Evolutionary conservation across 2,113 vertebrate species (phyloP).

Genomic region (Saimiri boliviensis): DNA sequence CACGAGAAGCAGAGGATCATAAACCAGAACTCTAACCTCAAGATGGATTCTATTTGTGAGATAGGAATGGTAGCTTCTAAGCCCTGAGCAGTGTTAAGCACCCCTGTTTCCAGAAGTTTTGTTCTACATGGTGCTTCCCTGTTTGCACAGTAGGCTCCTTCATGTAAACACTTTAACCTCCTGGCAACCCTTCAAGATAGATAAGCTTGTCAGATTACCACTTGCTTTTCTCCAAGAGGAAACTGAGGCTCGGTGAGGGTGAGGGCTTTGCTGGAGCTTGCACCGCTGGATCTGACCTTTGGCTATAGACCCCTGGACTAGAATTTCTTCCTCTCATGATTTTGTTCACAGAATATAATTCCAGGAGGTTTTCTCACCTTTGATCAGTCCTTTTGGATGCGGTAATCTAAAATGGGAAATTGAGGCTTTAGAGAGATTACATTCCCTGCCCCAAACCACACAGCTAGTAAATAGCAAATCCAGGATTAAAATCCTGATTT

Average conservation of each 20-base stretch:
- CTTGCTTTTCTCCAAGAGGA: neutral
- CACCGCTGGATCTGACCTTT: neutral
- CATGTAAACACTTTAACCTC: neutral
- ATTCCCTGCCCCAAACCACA: neutral
- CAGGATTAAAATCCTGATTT: neutral
- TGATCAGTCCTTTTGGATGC: slow-evolving; percentile 6
- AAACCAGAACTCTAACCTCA: slow-evolving; percentile 61
- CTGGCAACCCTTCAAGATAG: neutral
- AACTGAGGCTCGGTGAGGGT: neutral
- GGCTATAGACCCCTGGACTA: neutral
- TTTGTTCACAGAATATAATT: neutral
- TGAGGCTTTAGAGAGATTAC: neutral
- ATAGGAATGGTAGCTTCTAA: slow-evolving; percentile 68
- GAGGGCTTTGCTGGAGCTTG: neutral
- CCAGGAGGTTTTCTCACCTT: slow-evolving; percentile 3
- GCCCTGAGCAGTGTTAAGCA: slow-evolving; percentile 24
- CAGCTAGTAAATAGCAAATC: slow-evolving; percentile 23
- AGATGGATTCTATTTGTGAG: slow-evolving; percentile 61
- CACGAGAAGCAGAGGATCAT: slow-evolving; percentile 37
- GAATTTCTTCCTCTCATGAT: neutral
- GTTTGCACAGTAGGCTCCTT: neutral
- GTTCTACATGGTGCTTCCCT: neutral
- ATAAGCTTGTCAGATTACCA: neutral
- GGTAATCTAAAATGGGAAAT: slow-evolving; percentile 42
- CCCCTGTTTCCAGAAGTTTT: slow-evolving; percentile 34